Percentiles rank a stretch among this genome's conserved stretches.
phyloP scores from a whole-genome alignment of 2,888 invertebrate species.

The Polydrusus pterygomalis region DNA sequence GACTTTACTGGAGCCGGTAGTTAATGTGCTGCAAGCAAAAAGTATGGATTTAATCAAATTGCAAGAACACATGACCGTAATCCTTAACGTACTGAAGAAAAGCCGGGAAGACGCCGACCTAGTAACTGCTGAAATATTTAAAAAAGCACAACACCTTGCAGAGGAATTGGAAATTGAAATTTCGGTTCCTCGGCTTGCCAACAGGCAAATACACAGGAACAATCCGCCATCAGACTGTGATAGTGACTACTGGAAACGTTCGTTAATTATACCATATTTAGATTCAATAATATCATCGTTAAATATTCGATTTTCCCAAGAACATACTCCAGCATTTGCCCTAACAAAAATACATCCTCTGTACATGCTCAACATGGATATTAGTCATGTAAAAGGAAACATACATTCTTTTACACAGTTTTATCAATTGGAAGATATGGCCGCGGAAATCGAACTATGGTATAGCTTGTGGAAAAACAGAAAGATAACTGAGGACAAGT shows the following conservation, averaged over 20 bases:
- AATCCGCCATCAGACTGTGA: not conserved
- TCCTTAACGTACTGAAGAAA: not conserved
- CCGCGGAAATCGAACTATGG: not conserved
- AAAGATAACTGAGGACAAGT: not conserved
- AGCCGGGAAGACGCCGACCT: not conserved
- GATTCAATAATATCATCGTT: conserved; percentile 2
- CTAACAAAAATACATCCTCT: not conserved
- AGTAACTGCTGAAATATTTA: not conserved
- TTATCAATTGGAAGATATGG: not conserved
- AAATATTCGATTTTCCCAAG: not conserved
- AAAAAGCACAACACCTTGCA: not conserved
- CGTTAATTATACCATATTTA: not conserved
- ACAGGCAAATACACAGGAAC: not conserved
- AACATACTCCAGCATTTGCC: not conserved
- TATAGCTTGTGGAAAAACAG: not conserved
- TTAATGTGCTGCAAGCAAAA: not conserved
- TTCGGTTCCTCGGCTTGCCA: not conserved
- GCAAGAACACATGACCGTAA: not conserved
- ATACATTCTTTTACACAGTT: not conserved
- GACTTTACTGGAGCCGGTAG: conserved; percentile 7
- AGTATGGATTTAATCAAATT: not conserved
- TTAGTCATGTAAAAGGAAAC: not conserved
- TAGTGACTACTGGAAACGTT: not conserved
- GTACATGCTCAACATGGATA: not conserved
- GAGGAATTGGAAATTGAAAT: not conserved